Conservation (phyloP, 2,888 invertebrate genomes). For the Tuberolachnus salignus region DNA sequence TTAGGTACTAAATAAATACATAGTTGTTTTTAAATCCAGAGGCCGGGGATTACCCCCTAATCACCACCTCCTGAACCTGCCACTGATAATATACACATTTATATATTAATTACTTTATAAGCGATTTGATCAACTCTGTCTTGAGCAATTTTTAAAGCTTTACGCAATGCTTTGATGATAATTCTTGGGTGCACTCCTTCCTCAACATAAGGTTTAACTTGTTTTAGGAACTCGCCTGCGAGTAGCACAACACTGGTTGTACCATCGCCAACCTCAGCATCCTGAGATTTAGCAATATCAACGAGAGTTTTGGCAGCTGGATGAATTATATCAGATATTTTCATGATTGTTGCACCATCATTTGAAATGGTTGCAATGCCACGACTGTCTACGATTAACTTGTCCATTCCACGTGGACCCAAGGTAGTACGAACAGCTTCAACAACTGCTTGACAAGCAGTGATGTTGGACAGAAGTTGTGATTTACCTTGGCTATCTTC, state of each 20-base stretch:
- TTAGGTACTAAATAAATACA: no score
- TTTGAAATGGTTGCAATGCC: slow-evolving; percentile 97
- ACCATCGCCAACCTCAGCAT: slow-evolving; percentile 98
- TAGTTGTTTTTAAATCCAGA: no score
- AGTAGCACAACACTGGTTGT: slow-evolving; percentile 96
- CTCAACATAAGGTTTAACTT: slow-evolving; percentile 92
- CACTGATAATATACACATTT: no score
- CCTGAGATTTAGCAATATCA: slow-evolving; percentile 98
- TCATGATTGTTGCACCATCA: slow-evolving; percentile 99
- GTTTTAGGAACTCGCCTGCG: slow-evolving; percentile 93
- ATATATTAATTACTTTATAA: slow-evolving; percentile 66
- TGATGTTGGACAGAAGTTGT: slow-evolving; percentile 95
- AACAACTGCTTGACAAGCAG: slow-evolving; percentile 92
- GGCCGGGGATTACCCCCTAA: no score
- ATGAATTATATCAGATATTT: slow-evolving; percentile 95
- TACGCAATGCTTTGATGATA: slow-evolving; percentile 86
- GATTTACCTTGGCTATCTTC: slow-evolving; percentile 94
- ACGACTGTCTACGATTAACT: slow-evolving; percentile 87
- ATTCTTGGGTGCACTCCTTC: slow-evolving; percentile 96
- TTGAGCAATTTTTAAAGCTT: slow-evolving; percentile 80
- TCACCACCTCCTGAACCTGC: no score
- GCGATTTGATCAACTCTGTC: slow-evolving; percentile 83
- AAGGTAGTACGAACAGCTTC: slow-evolving; percentile 97
- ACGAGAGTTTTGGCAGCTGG: slow-evolving; percentile 97
- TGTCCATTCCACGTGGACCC: slow-evolving; percentile 99